Evolutionary conservation across 2,113 vertebrate genomes (phyloP).

Genomic region (Syngnathus floridae): DNA sequence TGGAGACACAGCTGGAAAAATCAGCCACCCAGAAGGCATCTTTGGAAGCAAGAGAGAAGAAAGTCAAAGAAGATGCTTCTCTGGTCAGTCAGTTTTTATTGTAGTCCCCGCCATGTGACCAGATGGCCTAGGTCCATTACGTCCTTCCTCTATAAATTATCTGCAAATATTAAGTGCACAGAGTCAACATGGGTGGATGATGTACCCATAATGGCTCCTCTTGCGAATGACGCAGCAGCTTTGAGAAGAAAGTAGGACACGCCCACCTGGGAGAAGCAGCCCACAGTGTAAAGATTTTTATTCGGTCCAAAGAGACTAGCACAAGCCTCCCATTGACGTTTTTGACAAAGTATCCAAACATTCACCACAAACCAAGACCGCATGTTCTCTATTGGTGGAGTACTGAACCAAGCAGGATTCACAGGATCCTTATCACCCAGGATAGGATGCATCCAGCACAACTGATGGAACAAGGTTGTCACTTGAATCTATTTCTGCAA

Average conservation of each 20-base stretch:
- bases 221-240: not conserved
- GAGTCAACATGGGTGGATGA: not conserved
- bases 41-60: conserved; percentile 74
- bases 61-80: conserved; percentile 67
- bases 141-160: not conserved
- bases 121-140: not conserved
- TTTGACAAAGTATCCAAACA: not conserved
- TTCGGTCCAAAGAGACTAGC: not conserved
- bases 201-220: not conserved
- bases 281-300: not conserved
- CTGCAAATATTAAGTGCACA: not conserved
- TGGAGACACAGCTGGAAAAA: conserved; percentile 81
- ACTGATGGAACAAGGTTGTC: not conserved
- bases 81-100: conserved; percentile 67
- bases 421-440: not conserved
- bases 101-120: not conserved
- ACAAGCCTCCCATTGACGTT: not conserved
- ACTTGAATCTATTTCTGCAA: not conserved
- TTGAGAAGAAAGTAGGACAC: not conserved
- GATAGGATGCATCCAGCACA: not conserved
- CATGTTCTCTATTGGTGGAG: not conserved
- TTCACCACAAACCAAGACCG: not conserved
- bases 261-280: not conserved
- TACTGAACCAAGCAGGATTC: not conserved
- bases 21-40: conserved; percentile 62